Percentiles rank a stretch among this genome's conserved stretches.
Conservation (phyloP, 2,888 invertebrate genomes). For the Chydorus sphaericus region DNA sequence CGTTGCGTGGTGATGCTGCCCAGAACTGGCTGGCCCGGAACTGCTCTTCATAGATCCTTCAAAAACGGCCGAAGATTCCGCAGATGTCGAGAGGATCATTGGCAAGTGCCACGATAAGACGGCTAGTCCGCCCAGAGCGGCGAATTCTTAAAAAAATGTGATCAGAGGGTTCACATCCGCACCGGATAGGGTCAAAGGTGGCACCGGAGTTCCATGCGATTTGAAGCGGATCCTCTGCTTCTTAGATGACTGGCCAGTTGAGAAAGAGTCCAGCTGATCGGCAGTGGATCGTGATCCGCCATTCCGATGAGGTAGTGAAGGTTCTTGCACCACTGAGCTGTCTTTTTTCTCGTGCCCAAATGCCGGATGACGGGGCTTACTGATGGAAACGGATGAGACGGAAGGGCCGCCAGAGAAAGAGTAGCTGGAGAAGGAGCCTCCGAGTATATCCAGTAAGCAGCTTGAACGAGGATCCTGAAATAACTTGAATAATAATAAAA, state of each 20-base stretch:
- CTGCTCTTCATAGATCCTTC: not conserved
- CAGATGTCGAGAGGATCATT: conserved; percentile 40
- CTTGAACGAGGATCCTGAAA: not conserved
- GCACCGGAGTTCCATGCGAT: not conserved
- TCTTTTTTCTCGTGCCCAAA: conserved; percentile 57
- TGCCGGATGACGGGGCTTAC: conserved; percentile 40
- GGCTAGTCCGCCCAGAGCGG: conserved; percentile 72
- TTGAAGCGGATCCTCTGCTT: not conserved
- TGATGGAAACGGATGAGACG: conserved; percentile 7
- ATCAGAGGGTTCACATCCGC: conserved; percentile 19
- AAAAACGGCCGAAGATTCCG: not conserved
- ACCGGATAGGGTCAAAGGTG: not conserved
- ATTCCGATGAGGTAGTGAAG: not conserved
- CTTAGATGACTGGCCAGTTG: conserved; percentile 8
- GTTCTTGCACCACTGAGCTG: conserved; percentile 21
- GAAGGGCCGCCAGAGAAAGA: conserved; percentile 26
- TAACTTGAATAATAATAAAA: not conserved
- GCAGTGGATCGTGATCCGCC: not conserved
- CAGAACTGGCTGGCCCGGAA: not conserved
- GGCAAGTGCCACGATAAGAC: conserved; percentile 77
- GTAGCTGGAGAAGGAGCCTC: conserved; percentile 64
- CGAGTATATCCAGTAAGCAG: conserved; percentile 68
- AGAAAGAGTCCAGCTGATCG: not conserved
- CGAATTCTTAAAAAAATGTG: conserved; percentile 65
- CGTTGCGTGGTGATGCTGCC: not conserved